Base-by-base conservation (phyloP, 2,113 vertebrate species). In the Ornithorhynchus anatinus region DNA sequence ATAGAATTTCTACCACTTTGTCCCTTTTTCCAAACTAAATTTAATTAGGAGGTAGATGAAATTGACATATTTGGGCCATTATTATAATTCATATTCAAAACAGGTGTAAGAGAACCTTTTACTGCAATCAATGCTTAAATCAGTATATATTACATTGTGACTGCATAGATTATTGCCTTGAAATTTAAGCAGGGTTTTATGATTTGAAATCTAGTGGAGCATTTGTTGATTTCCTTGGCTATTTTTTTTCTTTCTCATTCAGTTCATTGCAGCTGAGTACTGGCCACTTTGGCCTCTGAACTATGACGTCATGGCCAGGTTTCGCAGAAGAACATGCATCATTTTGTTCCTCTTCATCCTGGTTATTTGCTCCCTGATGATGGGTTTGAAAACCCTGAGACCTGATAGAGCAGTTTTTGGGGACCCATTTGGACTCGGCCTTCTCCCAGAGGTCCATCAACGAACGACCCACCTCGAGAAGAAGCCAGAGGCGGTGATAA, bases 251-350 rank as follows among this genome's bases (percentile, higher is more conserved):
- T 35, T 90, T 86, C n/a, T n/a, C n/a, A n/a, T n/a, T 88, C 77
- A 53, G 80, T 89, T 76, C 86, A 86, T 89, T 91, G 45, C 62
- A 10, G 86, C 59, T 74, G 33, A 88, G 77, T 48, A 73, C 50
- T 78, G 68, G 59, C 65, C 58, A 16, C 63, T 80, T 84, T 65
- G 79, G 75, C 88, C 58, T 84, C 89, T 88, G 86, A 92, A 93
- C 79, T 75, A 93, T 94, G 92, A 89, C 92, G 93, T 89, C 86
- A 99, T 99, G 98, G 96, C 95, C 86, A 95, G 96, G 88, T 94
- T 98, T 84, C 95, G 93, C 71, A 94, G 94, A 80, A 99, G 93
- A 89, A 93, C 94, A 16, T 98, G 94, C 84, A 84, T 95, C 83
- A 80, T 93, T 64, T 89, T 96, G 45, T 82, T 92, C 17, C 92